Evolutionary conservation across 2,797 vertebrate species (phyloP).

Genomic region (Paedocypris micromegethes): DNA sequence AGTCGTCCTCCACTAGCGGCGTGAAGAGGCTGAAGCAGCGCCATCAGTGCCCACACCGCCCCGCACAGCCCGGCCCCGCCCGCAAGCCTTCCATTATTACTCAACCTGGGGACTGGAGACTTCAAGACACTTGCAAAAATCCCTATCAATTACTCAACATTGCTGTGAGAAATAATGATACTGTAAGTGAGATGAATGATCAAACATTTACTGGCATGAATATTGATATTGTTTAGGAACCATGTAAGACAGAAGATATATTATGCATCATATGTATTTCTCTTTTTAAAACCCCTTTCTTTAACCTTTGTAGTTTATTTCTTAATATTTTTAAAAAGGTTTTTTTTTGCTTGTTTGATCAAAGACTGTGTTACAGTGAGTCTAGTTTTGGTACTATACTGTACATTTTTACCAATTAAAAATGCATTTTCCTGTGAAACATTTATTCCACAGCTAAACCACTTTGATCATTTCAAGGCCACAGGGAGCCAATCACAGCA

Average conservation of each 20-base stretch:
- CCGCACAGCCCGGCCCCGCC: conserved; percentile 35
- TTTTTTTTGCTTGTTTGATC: background rate
- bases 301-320: background rate
- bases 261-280: no score
- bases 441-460: no score
- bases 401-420: no score
- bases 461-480: no score
- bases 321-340: background rate
- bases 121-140: conserved; percentile 16
- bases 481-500: no score
- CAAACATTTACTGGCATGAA: no score
- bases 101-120: conserved; percentile 28
- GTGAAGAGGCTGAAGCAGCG: conserved; percentile 46
- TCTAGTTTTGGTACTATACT: no score
- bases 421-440: no score
- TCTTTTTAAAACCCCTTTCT: background rate
- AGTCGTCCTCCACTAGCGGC: conserved; percentile 50
- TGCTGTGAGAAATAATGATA: background rate
- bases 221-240: no score
- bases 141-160: conserved; percentile 27
- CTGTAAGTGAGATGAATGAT: background rate
- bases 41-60: conserved; percentile 43
- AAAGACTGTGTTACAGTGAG: no score
- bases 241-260: no score
- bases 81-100: conserved; percentile 34